Conservation (phyloP, 2,888 invertebrate genomes). For the Dryobota labecula region DNA sequence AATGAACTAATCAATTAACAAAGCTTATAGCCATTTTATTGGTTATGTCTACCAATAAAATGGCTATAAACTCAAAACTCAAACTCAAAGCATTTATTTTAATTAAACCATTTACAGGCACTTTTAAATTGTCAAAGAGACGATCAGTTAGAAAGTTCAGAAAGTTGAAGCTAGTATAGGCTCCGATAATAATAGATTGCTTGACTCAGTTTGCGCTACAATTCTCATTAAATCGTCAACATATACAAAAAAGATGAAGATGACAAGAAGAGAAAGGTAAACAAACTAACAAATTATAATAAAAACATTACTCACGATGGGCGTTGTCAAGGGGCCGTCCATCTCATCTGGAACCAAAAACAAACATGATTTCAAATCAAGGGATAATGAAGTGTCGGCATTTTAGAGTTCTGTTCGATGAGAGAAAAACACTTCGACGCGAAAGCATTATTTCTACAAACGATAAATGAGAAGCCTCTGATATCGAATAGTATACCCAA, state of each 20-base stretch:
- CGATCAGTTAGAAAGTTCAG: no score
- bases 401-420: conserved; percentile 40
- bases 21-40: neutral
- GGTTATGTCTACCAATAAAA: no score
- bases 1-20: conserved; percentile 20
- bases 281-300: conserved; percentile 31
- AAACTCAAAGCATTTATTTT: no score
- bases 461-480: no score
- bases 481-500: no score
- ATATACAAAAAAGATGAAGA: neutral
- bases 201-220: neutral
- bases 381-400: conserved; percentile 45
- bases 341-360: conserved; percentile 67
- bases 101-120: no score
- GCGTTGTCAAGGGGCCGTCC: conserved; percentile 46
- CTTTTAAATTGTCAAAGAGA: no score
- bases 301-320: conserved; percentile 58
- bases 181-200: no score
- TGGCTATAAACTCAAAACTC: no score
- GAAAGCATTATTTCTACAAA: no score
- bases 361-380: conserved; percentile 61
- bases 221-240: conserved; percentile 7
- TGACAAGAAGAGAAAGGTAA: conserved; percentile 14
- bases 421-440: no score
- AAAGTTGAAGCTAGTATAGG: no score